Conservation (phyloP, 2,797 vertebrate species). For the Danionella dracula region DNA sequence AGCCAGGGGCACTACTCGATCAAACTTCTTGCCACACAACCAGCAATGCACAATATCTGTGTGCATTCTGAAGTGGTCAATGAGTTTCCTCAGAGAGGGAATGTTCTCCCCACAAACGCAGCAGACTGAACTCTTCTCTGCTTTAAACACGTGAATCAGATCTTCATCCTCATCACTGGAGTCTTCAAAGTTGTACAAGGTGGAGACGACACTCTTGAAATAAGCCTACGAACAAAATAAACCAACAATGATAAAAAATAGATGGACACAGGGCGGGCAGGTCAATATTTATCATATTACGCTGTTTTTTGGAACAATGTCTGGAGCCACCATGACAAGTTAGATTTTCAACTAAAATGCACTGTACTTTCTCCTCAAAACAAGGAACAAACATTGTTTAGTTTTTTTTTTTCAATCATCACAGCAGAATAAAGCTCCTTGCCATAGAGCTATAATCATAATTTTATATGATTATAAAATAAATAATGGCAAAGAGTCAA, state of each 20-base stretch:
- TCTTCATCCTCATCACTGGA: constrained; percentile 56
- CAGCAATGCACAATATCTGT: constrained; percentile 48
- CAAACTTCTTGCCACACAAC: constrained; percentile 56
- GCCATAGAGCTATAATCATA: too few relatives aligned
- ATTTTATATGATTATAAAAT: too few relatives aligned
- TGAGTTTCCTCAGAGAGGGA: constrained; percentile 32
- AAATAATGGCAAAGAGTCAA: too few relatives aligned
- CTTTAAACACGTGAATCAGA: neutral
- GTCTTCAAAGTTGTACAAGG: constrained; percentile 46
- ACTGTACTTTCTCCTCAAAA: too few relatives aligned
- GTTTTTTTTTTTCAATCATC: too few relatives aligned
- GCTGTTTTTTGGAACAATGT: too few relatives aligned
- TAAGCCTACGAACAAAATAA: constrained; percentile 48
- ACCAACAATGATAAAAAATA: neutral
- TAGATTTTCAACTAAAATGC: too few relatives aligned
- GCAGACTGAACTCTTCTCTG: constrained; percentile 17
- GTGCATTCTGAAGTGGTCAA: constrained; percentile 53
- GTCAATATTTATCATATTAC: too few relatives aligned
- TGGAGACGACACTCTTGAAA: constrained; percentile 31
- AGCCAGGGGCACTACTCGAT: constrained; percentile 49
- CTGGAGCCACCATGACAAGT: too few relatives aligned
- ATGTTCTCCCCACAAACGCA: constrained; percentile 60
- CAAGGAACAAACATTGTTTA: too few relatives aligned
- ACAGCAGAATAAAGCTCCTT: too few relatives aligned
- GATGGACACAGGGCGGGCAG: too few relatives aligned